These are phyloP conservation scores for Eleginops maclovinus DNA, from an alignment of 2,113 vertebrate genomes.

Conservation along the genomic window DNA sequence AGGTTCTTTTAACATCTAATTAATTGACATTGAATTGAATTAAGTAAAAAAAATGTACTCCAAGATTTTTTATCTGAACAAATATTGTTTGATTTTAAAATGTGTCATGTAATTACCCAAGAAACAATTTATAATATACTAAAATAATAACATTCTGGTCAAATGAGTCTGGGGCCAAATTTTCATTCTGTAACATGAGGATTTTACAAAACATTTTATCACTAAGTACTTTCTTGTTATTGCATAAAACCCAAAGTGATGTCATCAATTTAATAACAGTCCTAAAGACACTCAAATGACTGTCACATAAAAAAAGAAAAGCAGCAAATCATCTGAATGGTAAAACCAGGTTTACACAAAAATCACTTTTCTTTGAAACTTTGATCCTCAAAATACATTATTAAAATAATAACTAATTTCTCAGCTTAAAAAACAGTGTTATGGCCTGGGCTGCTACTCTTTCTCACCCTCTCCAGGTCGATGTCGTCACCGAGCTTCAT, in stretches of 20 bases:
- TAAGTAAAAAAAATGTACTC: too few relatives aligned
- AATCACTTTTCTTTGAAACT: too few relatives aligned
- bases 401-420: too few relatives aligned
- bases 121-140: background rate
- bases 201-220: too few relatives aligned
- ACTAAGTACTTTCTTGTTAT: too few relatives aligned
- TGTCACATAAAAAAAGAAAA: background rate
- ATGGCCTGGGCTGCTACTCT: background rate
- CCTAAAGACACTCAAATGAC: background rate
- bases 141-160: background rate
- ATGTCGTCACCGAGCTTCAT: slow-evolving; percentile 96
- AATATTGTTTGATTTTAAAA: background rate
- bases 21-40: background rate
- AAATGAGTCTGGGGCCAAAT: background rate
- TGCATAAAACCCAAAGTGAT: too few relatives aligned
- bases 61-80: background rate
- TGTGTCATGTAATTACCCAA: too few relatives aligned
- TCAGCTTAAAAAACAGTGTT: too few relatives aligned
- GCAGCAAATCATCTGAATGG: background rate
- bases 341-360: background rate
- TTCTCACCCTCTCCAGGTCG: slow-evolving; percentile 91
- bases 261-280: too few relatives aligned
- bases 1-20: too few relatives aligned
- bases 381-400: too few relatives aligned
- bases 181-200: background rate